A percentile compares a stretch with the other conserved stretches of the same genome.
These are phyloP conservation scores for Meda fulgida DNA, from an alignment of 2,797 vertebrate genomes.

Conservation along the genomic window DNA sequence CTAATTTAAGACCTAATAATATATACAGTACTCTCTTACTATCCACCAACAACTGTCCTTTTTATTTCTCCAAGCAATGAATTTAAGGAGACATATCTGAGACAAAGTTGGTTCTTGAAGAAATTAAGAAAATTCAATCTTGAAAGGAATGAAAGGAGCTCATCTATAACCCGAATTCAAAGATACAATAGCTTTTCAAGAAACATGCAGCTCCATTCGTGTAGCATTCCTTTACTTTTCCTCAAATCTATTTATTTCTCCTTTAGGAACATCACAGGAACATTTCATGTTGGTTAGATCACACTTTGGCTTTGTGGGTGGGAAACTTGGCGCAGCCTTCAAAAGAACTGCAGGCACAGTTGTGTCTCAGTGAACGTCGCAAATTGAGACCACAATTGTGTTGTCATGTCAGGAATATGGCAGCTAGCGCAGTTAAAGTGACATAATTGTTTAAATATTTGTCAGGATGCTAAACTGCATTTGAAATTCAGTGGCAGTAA, in stretches of 20 bases:
- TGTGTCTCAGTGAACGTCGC: constrained; percentile 52
- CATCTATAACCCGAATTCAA: neutral
- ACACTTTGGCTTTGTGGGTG: constrained; percentile 42
- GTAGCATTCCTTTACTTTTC: constrained; percentile 24
- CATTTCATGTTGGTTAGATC: constrained; percentile 36
- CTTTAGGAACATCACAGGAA: constrained; percentile 28
- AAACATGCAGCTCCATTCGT: neutral
- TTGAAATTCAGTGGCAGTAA: constrained; percentile 25
- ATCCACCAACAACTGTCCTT: neutral
- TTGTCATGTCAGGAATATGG: constrained; percentile 47
- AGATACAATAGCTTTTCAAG: neutral
- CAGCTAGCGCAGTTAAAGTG: constrained; percentile 42
- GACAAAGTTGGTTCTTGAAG: neutral
- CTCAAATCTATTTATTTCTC: constrained; percentile 28
- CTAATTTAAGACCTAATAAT: neutral
- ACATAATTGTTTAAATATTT: constrained; percentile 46
- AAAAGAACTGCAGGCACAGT: constrained; percentile 47
- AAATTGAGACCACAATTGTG: constrained; percentile 54
- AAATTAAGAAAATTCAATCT: neutral
- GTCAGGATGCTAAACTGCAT: constrained; percentile 23
- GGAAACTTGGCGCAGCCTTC: constrained; percentile 52
- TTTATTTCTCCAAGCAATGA: neutral
- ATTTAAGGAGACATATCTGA: neutral
- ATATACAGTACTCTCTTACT: too few relatives aligned
- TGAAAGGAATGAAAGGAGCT: neutral